Evolutionary conservation across 2,797 vertebrate genomes (phyloP).

Genomic region (Coregonus ussuriensis): DNA sequence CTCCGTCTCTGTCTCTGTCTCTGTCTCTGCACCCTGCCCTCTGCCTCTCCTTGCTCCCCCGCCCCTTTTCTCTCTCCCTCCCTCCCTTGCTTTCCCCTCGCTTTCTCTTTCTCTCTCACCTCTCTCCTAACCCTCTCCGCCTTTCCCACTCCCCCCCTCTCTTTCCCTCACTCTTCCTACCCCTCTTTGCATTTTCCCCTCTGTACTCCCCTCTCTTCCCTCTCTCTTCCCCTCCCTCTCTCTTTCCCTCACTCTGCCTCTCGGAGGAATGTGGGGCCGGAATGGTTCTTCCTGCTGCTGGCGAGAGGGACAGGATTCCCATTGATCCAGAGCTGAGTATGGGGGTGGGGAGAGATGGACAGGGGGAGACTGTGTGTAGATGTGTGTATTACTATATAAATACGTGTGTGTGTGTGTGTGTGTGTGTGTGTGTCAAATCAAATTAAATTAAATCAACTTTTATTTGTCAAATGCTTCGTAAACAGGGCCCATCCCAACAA

Average conservation of each 20-base stretch:
- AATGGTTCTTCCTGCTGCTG: conserved; percentile 70
- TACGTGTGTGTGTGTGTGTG: conserved; percentile 4
- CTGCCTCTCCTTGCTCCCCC: background rate
- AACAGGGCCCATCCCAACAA: too few species aligned
- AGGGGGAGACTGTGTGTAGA: conserved; percentile 22
- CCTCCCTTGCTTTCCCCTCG: background rate
- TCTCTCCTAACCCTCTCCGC: background rate
- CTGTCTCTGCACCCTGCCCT: conserved; percentile 30
- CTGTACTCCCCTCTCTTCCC: background rate
- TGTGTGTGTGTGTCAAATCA: too few species aligned
- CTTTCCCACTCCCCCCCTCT: background rate
- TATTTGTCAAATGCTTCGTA: too few species aligned
- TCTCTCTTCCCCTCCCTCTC: conserved; percentile 23
- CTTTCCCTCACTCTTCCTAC: background rate
- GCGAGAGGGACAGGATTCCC: conserved; percentile 78
- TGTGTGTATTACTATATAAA: conserved; percentile 5
- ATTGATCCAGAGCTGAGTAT: conserved; percentile 71
- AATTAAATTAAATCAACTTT: too few species aligned
- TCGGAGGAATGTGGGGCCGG: conserved; percentile 74
- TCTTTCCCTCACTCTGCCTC: conserved; percentile 28
- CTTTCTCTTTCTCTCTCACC: conserved; percentile 27
- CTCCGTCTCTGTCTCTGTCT: conserved; percentile 19
- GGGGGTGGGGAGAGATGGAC: conserved; percentile 66
- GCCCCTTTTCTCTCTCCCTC: background rate
- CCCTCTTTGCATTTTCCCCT: conserved; percentile 20